Percentiles rank a stretch among this genome's conserved stretches.
Evolutionary conservation across 2,113 vertebrate genomes (phyloP).

Genomic region (Dunckerocampus dactyliophorus): DNA sequence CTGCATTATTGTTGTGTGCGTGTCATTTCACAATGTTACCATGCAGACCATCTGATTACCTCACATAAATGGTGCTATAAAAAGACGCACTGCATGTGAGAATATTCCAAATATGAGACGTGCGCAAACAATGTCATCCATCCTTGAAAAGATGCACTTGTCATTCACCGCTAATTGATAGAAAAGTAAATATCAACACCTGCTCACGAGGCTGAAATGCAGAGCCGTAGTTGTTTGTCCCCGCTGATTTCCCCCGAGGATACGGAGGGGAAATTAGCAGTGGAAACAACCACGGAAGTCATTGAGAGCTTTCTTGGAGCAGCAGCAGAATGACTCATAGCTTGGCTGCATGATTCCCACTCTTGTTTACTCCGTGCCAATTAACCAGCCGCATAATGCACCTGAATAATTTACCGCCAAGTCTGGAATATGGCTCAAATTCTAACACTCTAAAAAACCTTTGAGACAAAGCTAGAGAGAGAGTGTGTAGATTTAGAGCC

Average conservation of each 20-base stretch:
- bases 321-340: conserved; percentile 35
- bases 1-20: neutral
- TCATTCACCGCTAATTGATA: conserved; percentile 34
- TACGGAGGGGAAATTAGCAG: conserved; percentile 41
- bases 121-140: neutral
- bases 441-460: conserved; percentile 14
- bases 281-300: conserved; percentile 43
- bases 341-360: conserved; percentile 47
- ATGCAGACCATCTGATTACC: conserved; percentile 5
- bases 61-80: conserved; percentile 6
- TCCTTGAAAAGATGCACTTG: conserved; percentile 22
- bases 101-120: conserved; percentile 6
- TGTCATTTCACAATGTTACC: neutral
- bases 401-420: conserved; percentile 51
- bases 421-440: conserved; percentile 19
- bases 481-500: neutral
- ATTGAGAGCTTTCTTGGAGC: conserved; percentile 21
- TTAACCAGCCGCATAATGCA: conserved; percentile 49
- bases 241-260: conserved; percentile 55
- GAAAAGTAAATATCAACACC: conserved; percentile 44
- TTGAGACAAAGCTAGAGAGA: neutral
- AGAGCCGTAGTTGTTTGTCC: conserved; percentile 49
- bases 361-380: conserved; percentile 52
- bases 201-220: conserved; percentile 40
- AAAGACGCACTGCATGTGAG: conserved; percentile 5